Evolutionary conservation across 2,113 vertebrate species (phyloP), one percentile per base, ranked within the genome.

Genomic region (Pteropus alecto): DNA sequence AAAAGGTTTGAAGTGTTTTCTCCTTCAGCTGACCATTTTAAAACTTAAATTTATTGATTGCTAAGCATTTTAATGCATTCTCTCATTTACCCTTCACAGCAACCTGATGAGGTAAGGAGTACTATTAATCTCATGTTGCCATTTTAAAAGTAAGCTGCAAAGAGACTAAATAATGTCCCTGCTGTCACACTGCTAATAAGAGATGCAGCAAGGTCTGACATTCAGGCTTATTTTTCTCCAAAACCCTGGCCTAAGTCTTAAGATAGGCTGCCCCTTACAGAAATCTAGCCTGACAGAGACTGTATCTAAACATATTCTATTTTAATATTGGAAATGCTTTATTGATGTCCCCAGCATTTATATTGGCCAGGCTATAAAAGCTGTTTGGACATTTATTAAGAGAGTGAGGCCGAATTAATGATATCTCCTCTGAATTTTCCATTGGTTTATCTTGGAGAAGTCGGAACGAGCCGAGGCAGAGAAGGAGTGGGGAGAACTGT

Each of bases 41-140:
- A 89, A 97, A 67, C 86, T 83, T 65, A 83, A 82, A 58, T 92
- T n/a, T 56, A 90, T 96, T 54, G 93, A 94, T 94, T 51, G 41
- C 35, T 14, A 51, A 77, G 24, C 22, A 48, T 85, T 82, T 82
- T 13, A 71, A n/a, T 70, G 58, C 18, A 11, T 54, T 56, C 46
- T 79, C 43, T 68, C 26, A 54, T 89, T 93, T 87, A 92, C 54
- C 79, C 60, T 84, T 95, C 87, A 68, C 30, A 56, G 65, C 43
- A 81, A 33, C 70, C 48, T 85, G 70, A 60, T 26, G 74, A 78
- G 38, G 79, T 51, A 85, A 96, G 87, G 70, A 54, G 73, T 60
- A 7, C 67, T 51, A 16, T 84, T 76, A 54, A 89, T 94, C 83
- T 76, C 28, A n/a, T 61, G 93, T 65, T 82, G 48, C 30, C 61